phyloP scores from a whole-genome alignment of 2,113 vertebrate species.

The Proterorhinus semilunaris region DNA sequence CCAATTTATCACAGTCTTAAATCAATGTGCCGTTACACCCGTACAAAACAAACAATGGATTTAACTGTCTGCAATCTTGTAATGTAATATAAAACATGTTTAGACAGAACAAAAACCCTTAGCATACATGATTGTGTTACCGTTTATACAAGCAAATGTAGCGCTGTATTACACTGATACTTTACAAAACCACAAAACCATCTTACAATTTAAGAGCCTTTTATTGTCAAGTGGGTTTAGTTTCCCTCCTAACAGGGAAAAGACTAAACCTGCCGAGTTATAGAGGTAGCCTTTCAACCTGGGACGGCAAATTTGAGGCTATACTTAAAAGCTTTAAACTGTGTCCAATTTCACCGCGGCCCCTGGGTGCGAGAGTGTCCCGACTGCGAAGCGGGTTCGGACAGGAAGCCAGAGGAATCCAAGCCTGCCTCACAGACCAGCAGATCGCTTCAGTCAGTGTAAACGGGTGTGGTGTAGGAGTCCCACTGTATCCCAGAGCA shows the following conservation, averaged over 20 bases:
- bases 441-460: conserved; percentile 15
- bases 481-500: conserved; percentile 6
- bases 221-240: too few relatives aligned
- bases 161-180: too few relatives aligned
- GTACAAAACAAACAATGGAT: too few relatives aligned
- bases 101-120: too few relatives aligned
- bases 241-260: neutral
- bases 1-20: too few relatives aligned
- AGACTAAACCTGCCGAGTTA: neutral
- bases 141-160: too few relatives aligned
- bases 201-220: too few relatives aligned
- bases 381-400: conserved; percentile 11
- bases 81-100: too few relatives aligned
- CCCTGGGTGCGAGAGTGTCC: conserved; percentile 39
- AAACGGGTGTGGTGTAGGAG: conserved; percentile 29
- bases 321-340: conserved; percentile 19
- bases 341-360: conserved; percentile 47
- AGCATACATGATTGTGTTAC: too few relatives aligned
- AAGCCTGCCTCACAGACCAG: conserved; percentile 48
- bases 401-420: conserved; percentile 55
- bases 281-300: neutral
- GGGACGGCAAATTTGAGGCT: neutral
- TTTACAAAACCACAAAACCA: too few relatives aligned
- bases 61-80: too few relatives aligned
- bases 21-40: too few relatives aligned